Conservation (phyloP, 2,888 invertebrate genomes). For the Sabatieria punctata region DNA sequence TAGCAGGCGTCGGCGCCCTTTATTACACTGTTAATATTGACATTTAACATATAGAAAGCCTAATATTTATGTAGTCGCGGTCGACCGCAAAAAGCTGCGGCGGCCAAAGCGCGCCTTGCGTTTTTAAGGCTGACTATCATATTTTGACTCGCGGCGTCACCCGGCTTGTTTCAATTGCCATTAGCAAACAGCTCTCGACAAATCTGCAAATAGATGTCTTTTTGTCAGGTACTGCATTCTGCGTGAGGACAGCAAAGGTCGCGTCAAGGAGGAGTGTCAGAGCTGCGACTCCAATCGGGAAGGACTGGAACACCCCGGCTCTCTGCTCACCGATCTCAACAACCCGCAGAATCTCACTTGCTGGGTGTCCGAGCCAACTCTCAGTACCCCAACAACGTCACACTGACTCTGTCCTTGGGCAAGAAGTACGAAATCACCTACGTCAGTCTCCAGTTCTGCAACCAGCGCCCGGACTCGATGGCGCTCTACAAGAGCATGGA, state of each 20-base stretch:
- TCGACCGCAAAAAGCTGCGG: too few species aligned
- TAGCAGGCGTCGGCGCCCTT: too few species aligned
- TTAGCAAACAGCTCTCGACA: constrained; percentile 46
- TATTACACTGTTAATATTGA: too few species aligned
- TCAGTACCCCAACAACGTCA: constrained; percentile 51
- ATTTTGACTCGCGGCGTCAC: too few species aligned
- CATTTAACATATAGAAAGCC: too few species aligned
- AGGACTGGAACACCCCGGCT: constrained; percentile 47
- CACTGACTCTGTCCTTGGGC: constrained; percentile 70
- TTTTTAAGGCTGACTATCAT: too few species aligned
- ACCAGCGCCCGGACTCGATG: constrained; percentile 84
- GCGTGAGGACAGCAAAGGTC: constrained; percentile 30
- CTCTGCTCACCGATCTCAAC: constrained; percentile 84
- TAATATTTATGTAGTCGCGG: too few species aligned
- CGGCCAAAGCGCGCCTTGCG: too few species aligned
- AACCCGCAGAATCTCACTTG: constrained; percentile 93
- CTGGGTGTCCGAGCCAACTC: constrained; percentile 74
- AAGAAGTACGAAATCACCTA: constrained; percentile 88
- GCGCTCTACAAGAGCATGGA: constrained; percentile 94
- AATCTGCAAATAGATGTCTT: too few species aligned
- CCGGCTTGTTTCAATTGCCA: constrained; percentile 40
- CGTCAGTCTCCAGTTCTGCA: constrained; percentile 85
- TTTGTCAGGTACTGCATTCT: too few species aligned
- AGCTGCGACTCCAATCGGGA: constrained; percentile 13
- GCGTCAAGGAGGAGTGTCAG: constrained; percentile 13